phyloP scores from a whole-genome alignment of 2,113 vertebrate genomes.

The Scomber colias region DNA sequence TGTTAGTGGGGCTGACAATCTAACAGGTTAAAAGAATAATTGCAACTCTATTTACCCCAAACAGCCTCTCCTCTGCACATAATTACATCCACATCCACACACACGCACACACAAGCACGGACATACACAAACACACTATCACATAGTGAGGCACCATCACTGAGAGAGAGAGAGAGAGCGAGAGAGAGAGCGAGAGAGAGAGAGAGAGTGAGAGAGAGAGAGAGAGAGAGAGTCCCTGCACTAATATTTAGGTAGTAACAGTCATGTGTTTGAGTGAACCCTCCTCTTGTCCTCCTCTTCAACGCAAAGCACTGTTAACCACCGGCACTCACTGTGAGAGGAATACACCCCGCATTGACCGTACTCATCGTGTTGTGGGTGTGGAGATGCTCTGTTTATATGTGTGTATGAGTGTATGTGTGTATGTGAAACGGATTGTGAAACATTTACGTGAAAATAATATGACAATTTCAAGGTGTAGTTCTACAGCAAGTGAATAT shows the following conservation, averaged over 20 bases:
- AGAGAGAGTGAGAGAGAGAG: conserved; percentile 37
- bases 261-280: conserved; percentile 90
- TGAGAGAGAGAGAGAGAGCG: conserved; percentile 24
- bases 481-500: conserved; percentile 13
- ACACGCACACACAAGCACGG: conserved; percentile 49
- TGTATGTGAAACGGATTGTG: not conserved
- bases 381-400: conserved; percentile 16
- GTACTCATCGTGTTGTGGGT: conserved; percentile 66
- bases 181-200: conserved; percentile 19
- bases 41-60: conserved; percentile 82
- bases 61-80: conserved; percentile 79
- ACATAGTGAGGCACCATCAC: conserved; percentile 55
- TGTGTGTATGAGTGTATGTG: not conserved
- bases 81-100: conserved; percentile 74
- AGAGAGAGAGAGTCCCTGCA: conserved; percentile 64
- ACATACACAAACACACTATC: conserved; percentile 47
- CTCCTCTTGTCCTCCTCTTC: conserved; percentile 88
- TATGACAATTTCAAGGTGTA: conserved; percentile 49
- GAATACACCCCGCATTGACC: conserved; percentile 92
- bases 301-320: conserved; percentile 89
- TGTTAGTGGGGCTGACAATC: conserved; percentile 75
- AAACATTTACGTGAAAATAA: conserved; percentile 52
- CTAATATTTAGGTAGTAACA: conserved; percentile 84
- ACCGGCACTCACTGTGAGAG: conserved; percentile 94
- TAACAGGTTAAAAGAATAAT: conserved; percentile 85